Conservation (phyloP, 2,888 invertebrate genomes). For the Schizaphis graminum region DNA sequence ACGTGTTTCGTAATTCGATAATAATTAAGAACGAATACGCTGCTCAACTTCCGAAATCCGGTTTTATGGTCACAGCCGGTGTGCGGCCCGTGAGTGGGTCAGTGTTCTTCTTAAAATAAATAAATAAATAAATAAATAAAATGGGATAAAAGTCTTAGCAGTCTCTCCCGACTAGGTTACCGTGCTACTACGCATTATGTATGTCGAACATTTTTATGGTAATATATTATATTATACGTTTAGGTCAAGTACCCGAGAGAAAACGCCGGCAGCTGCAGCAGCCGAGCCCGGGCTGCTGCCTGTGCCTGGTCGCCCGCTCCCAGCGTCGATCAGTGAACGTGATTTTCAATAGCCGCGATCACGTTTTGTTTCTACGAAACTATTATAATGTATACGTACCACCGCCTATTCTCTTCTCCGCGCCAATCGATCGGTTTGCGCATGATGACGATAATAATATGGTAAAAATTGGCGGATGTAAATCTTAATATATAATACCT, state of each 20-base stretch:
- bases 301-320: constrained; percentile 27
- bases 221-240: constrained; percentile 47
- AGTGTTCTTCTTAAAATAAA: constrained; percentile 46
- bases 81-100: constrained; percentile 58
- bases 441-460: constrained; percentile 41
- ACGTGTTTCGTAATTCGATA: constrained; percentile 57
- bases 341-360: constrained; percentile 47
- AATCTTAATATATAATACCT: not conserved
- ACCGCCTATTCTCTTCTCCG: constrained; percentile 30
- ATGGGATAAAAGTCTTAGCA: constrained; percentile 34
- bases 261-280: constrained; percentile 42
- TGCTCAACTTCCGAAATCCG: constrained; percentile 63
- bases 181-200: constrained; percentile 53
- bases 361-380: constrained; percentile 55
- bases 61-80: constrained; percentile 22
- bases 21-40: constrained; percentile 34
- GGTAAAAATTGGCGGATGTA: constrained; percentile 43
- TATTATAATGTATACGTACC: constrained; percentile 1
- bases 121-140: constrained; percentile 27
- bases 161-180: constrained; percentile 55
- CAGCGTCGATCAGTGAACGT: constrained; percentile 56
- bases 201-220: constrained; percentile 63
- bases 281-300: constrained; percentile 8
- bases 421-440: constrained; percentile 22
- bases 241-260: constrained; percentile 54